Conservation (phyloP, 2,888 invertebrate genomes). For the Catonia carolina region DNA sequence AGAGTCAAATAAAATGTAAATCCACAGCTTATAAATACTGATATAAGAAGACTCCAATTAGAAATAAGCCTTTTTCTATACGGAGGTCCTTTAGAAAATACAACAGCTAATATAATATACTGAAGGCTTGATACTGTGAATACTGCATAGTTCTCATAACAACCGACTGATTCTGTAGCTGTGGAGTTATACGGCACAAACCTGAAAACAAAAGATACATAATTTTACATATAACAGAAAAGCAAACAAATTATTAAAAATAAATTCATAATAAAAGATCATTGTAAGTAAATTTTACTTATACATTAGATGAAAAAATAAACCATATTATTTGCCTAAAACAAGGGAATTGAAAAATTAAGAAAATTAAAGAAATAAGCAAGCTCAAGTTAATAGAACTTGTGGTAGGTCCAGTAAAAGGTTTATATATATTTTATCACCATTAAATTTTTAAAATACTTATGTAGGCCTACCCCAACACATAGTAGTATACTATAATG, state of each 20-base stretch:
- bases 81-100: constrained; percentile 86
- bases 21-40: constrained; percentile 52
- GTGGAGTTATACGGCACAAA: constrained; percentile 28
- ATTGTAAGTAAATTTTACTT: neutral
- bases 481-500: too few species aligned
- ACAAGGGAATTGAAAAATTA: too few species aligned
- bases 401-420: too few species aligned
- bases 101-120: constrained; percentile 80
- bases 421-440: too few species aligned
- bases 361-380: too few species aligned
- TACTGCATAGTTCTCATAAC: constrained; percentile 80
- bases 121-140: constrained; percentile 85
- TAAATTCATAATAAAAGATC: neutral
- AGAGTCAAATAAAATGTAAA: constrained; percentile 64
- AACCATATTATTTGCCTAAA: neutral
- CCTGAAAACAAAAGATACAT: constrained; percentile 19
- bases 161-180: constrained; percentile 39
- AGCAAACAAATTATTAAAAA: neutral
- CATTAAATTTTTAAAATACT: too few species aligned
- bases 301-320: neutral
- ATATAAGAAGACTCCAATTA: constrained; percentile 67
- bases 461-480: too few species aligned
- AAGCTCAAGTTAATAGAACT: too few species aligned
- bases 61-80: constrained; percentile 77
- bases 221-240: neutral